A percentile compares a stretch with the other conserved stretches of the same genome.
Conservation (phyloP, 1,140 invertebrate species). For the Parapsyche elsis region DNA sequence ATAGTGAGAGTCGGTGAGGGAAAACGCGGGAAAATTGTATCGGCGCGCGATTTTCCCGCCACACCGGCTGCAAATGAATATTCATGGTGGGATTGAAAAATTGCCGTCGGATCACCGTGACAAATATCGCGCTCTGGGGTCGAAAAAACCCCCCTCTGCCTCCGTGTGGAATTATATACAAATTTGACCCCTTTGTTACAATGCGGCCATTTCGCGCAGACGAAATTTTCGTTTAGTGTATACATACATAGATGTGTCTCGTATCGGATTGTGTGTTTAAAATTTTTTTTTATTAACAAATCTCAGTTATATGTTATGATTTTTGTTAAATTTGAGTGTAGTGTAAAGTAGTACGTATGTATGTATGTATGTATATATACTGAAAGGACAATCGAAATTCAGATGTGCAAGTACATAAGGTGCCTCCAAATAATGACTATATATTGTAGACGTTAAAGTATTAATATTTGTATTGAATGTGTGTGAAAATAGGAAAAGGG, state of each 20-base stretch:
- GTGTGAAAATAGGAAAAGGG: too few species aligned
- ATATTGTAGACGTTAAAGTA: too few species aligned
- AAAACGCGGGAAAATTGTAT: slow-evolving; percentile 37
- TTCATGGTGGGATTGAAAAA: slow-evolving; percentile 56
- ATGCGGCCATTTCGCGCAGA: background rate
- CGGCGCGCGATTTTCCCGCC: slow-evolving; percentile 40
- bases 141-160: too few species aligned
- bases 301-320: too few species aligned
- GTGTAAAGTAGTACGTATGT: too few species aligned
- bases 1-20: background rate
- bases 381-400: too few species aligned
- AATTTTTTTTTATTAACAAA: background rate
- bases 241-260: background rate
- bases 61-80: slow-evolving; percentile 53
- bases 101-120: slow-evolving; percentile 55
- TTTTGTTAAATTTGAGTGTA: too few species aligned
- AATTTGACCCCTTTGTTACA: background rate
- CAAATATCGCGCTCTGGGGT: slow-evolving; percentile 46
- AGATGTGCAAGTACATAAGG: too few species aligned
- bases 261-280: background rate
- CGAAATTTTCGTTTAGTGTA: background rate
- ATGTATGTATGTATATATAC: too few species aligned
- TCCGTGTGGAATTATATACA: background rate
- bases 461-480: too few species aligned
- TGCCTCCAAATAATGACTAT: too few species aligned